Conservation (phyloP, 2,797 vertebrate genomes). For the Chiroxiphia lanceolata region DNA sequence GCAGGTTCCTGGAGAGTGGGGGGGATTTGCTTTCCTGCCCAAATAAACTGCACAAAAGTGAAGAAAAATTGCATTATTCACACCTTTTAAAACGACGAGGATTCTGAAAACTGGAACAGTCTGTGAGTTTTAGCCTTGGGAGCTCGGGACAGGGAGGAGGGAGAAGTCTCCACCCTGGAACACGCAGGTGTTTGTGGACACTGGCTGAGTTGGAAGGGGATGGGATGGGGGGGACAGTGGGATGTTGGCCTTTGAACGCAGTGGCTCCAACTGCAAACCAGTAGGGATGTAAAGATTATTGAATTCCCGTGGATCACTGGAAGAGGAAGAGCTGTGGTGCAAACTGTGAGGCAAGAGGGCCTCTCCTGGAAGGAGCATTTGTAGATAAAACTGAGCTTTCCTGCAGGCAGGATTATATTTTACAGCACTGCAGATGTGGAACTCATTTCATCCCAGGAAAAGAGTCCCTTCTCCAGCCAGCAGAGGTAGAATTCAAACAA, state of each 20-base stretch:
- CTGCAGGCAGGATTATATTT: background rate
- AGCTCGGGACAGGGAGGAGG: background rate
- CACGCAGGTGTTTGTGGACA: accelerated
- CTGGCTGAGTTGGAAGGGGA: background rate
- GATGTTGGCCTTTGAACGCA: background rate
- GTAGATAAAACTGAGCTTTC: background rate
- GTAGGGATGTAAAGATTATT: background rate
- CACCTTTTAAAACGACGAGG: background rate
- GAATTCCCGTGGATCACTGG: background rate
- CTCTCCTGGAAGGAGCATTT: background rate
- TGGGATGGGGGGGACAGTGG: background rate
- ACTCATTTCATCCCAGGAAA: background rate
- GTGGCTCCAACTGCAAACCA: background rate
- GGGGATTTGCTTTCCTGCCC: background rate
- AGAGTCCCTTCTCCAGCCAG: background rate
- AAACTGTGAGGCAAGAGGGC: background rate
- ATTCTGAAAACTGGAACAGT: background rate
- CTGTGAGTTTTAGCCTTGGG: background rate
- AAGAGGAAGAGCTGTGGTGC: background rate
- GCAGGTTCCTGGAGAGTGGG: background rate
- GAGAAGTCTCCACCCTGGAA: background rate
- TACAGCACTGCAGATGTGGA: background rate
- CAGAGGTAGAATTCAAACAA: background rate
- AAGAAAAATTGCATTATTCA: background rate
- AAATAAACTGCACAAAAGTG: accelerated